These are phyloP conservation scores for Rhegmatorhina hoffmannsi DNA, from an alignment of 2,113 vertebrate genomes.

Conservation along the genomic window DNA sequence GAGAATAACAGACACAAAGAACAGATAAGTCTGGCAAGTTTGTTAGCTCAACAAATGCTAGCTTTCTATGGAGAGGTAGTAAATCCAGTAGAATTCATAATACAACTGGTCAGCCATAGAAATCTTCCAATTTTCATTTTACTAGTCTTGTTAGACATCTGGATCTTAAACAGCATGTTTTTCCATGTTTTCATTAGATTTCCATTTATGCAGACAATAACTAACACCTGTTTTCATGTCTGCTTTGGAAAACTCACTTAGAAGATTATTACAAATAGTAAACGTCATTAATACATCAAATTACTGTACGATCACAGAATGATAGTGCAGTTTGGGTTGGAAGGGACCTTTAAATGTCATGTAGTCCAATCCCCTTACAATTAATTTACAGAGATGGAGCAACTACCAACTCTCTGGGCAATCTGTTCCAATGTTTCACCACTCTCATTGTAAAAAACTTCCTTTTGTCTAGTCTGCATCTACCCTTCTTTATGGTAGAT, in stretches of 20 bases:
- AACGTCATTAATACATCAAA: background rate
- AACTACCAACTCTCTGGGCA: background rate
- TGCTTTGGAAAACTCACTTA: background rate
- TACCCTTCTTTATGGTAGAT: background rate
- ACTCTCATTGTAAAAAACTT: background rate
- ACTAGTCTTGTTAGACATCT: background rate
- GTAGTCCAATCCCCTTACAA: background rate
- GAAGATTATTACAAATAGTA: background rate
- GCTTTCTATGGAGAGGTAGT: background rate
- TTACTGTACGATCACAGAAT: background rate
- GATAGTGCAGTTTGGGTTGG: background rate
- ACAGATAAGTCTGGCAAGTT: background rate
- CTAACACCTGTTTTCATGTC: background rate
- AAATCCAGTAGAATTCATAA: background rate
- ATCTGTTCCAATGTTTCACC: background rate
- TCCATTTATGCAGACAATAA: background rate
- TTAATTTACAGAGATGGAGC: background rate
- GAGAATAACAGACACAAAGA: background rate
- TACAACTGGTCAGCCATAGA: background rate
- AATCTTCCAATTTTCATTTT: background rate
- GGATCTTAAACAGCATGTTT: background rate
- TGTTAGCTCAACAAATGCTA: background rate
- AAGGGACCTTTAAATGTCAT: background rate
- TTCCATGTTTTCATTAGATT: background rate
- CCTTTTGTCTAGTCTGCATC: too few relatives aligned